phyloP scores from a whole-genome alignment of 2,888 invertebrate species.

The Calameuta pallipes region DNA sequence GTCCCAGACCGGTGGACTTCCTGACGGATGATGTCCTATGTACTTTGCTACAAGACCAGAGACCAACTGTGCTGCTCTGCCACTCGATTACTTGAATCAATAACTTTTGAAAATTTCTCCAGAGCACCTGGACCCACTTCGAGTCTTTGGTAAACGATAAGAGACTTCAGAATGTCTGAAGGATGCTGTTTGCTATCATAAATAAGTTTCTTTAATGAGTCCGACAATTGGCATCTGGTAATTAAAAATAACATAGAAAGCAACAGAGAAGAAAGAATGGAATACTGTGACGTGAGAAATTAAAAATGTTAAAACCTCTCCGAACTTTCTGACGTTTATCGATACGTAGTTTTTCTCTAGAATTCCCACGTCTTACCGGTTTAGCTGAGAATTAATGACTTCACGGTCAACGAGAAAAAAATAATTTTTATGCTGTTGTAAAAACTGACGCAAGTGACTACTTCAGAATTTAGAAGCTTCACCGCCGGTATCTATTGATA shows the following conservation, averaged over 20 bases:
- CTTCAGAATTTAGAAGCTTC: constrained; percentile 10
- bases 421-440: background rate
- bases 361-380: background rate
- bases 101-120: background rate
- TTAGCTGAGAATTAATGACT: background rate
- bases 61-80: background rate
- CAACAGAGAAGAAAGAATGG: background rate
- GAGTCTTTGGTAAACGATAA: background rate
- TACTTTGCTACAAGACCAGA: background rate
- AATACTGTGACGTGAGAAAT: background rate
- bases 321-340: background rate
- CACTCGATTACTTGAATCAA: background rate
- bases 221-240: background rate
- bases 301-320: background rate
- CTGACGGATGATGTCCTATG: background rate
- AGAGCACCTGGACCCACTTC: background rate
- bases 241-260: background rate
- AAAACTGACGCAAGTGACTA: background rate
- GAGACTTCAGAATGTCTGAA: background rate
- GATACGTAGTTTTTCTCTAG: background rate
- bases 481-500: background rate
- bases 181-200: background rate
- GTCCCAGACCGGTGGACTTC: background rate
- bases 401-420: background rate
- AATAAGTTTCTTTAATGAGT: background rate